Base-by-base conservation (phyloP, 37 sponge, comb jelly and placozoan species). In the Cliona cf. orientalis region DNA sequence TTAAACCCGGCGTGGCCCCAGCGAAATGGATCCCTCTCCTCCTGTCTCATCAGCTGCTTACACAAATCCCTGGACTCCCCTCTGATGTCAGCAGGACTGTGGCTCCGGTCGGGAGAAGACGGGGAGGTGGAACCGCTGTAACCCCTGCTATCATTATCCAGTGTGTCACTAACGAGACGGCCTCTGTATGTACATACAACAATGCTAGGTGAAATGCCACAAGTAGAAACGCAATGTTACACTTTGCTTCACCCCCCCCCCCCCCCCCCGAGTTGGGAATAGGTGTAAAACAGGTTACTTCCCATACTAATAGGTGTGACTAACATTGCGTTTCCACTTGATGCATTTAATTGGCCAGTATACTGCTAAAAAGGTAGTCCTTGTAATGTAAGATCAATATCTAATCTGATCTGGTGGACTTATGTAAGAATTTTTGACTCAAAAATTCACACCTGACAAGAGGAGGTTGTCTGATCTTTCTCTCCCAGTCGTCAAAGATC, bases 1-100 rank as follows among this genome's bases (percentile, higher is more conserved):
- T 82, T 82, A 45, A 73, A 82, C 22, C 83, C 83, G 25, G 71
- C 33, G 65, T 82, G 83, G n/a, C 83, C 83, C 83, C 83, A 82
- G 25, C 83, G 25, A 32, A 46, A 53, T 32, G 83, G 84, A 38
- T 89, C 83, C 4, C 32, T 35, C 35, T 89, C 89, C 42, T 89
- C 83, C 25, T 41, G 42, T 46, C 72, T 71, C 66, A 89, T 75
- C 29, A 89, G 73, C 61, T 78, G 46, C 58, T 74, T 75, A 4
- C 53, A 64, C 75, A 66, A 83, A 67, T 74, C 43, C 44, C 37
- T 74, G 42, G 56, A 32, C 6, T 39, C 12, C 22, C 31, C 31
- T 3, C 14, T 59, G 23, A 14, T 12, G 46, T 31, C 55, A 46
- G 55, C 14, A 22, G 22, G 36, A 29, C 19, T 43, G 46, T 43